Conservation (phyloP, 2,113 vertebrate genomes). For the Coryphaenoides rupestris region DNA sequence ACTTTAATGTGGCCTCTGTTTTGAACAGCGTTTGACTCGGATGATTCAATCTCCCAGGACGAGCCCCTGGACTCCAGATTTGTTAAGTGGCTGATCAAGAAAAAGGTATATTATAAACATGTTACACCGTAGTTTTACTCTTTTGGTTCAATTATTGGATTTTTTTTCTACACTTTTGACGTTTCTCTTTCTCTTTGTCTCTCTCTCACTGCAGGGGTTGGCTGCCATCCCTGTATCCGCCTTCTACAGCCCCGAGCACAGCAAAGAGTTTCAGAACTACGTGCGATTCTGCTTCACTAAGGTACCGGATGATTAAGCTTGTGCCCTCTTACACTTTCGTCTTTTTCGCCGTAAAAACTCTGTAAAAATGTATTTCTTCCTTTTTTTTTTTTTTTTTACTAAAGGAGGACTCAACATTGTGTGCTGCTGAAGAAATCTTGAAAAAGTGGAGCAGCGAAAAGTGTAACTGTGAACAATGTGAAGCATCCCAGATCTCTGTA, state of each 20-base stretch:
- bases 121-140: neutral
- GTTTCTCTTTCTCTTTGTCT: neutral
- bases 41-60: slow-evolving; percentile 47
- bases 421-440: too few species aligned
- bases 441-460: too few species aligned
- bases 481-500: too few species aligned
- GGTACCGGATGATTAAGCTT: too few species aligned
- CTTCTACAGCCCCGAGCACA: slow-evolving; percentile 81
- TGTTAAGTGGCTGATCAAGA: slow-evolving; percentile 88
- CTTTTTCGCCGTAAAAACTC: too few species aligned
- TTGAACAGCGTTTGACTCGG: slow-evolving; percentile 75
- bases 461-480: too few species aligned
- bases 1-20: slow-evolving; percentile 22
- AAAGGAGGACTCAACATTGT: too few species aligned
- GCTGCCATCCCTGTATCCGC: slow-evolving; percentile 83
- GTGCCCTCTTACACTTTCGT: too few species aligned
- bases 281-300: slow-evolving; percentile 93
- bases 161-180: too few species aligned
- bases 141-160: neutral
- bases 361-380: too few species aligned
- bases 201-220: slow-evolving; percentile 74
- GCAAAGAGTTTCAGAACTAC: slow-evolving; percentile 79
- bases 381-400: too few species aligned
- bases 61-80: slow-evolving; percentile 81
- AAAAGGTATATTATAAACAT: slow-evolving; percentile 73